A percentile compares a stretch with the other conserved stretches of the same genome.
phyloP scores from a whole-genome alignment of 2,888 invertebrate genomes.

The Lycaena phlaeas region DNA sequence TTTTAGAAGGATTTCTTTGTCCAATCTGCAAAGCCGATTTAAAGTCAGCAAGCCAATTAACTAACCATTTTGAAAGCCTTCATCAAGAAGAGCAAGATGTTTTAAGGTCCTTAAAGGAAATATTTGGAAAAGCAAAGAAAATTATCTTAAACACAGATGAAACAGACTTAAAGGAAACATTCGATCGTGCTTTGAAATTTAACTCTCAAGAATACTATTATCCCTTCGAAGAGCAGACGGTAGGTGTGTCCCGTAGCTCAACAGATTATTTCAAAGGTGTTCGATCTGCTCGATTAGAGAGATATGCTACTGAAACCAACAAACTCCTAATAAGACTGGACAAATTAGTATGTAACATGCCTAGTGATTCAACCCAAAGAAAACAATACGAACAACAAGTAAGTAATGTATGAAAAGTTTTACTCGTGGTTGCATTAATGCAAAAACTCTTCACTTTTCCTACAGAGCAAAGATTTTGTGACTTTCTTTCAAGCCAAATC shows the following conservation, averaged over 20 bases:
- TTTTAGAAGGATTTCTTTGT: constrained; percentile 94
- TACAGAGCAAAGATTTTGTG: too few relatives aligned
- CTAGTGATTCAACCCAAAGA: constrained; percentile 79
- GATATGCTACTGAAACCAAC: constrained; percentile 95
- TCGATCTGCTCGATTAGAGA: constrained; percentile 78
- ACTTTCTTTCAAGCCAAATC: too few relatives aligned
- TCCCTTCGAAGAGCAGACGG: constrained; percentile 66
- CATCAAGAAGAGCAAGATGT: constrained; percentile 92
- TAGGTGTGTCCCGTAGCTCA: constrained; percentile 77
- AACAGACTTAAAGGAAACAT: constrained; percentile 70
- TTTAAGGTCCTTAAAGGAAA: constrained; percentile 84
- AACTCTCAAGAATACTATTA: constrained; percentile 43
- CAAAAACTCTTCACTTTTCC: too few relatives aligned
- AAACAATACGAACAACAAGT: constrained; percentile 82
- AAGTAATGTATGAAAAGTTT: constrained; percentile 30
- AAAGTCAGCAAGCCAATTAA: constrained; percentile 86
- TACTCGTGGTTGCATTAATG: too few relatives aligned
- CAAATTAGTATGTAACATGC: constrained; percentile 88
- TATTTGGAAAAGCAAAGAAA: constrained; percentile 92
- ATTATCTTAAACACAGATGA: constrained; percentile 87
- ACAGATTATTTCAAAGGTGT: constrained; percentile 84
- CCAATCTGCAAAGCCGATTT: constrained; percentile 95
- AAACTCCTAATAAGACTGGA: constrained; percentile 94
- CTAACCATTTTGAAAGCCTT: constrained; percentile 89
- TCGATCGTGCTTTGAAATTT: constrained; percentile 68